Evolutionary conservation across 1,140 invertebrate genomes (phyloP).

Genomic region (Pachyrhynchus sulphureomaculatus): DNA sequence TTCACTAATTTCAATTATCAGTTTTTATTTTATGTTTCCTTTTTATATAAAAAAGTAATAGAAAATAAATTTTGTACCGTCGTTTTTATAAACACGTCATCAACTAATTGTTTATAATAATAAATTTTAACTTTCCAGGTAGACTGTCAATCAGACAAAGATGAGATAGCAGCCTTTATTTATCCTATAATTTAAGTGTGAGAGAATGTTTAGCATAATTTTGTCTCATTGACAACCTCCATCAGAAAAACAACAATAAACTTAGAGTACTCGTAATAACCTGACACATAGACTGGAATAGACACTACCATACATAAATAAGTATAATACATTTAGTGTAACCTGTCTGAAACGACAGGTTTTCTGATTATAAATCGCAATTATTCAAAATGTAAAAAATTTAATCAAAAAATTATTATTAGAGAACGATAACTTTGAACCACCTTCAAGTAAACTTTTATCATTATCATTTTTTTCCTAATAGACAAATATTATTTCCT

Average conservation of each 20-base stretch:
- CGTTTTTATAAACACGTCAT: neutral
- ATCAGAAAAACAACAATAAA: neutral
- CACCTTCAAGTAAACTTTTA: too few species aligned
- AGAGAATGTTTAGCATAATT: too few species aligned
- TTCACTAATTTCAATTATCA: neutral
- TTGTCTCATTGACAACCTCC: too few species aligned
- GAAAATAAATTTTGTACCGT: slow-evolving; percentile 27
- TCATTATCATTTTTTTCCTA: too few species aligned
- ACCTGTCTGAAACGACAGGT: slow-evolving; percentile 1
- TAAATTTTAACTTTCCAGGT: neutral
- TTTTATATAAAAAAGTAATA: slow-evolving; percentile 10
- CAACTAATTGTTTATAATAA: neutral
- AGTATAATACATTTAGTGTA: neutral
- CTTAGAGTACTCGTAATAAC: neutral
- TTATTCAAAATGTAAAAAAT: neutral
- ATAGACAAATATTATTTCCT: too few species aligned
- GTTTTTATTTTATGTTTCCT: slow-evolving; percentile 13
- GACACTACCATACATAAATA: slow-evolving; percentile 9
- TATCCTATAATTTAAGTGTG: too few species aligned
- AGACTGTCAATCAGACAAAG: neutral
- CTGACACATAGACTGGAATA: neutral
- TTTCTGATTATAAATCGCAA: too few species aligned
- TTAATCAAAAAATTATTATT: neutral
- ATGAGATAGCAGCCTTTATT: too few species aligned
- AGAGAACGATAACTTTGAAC: neutral